These are phyloP conservation scores for Penaeus vannamei DNA, from an alignment of 1,140 invertebrate genomes.

Conservation along the genomic window DNA sequence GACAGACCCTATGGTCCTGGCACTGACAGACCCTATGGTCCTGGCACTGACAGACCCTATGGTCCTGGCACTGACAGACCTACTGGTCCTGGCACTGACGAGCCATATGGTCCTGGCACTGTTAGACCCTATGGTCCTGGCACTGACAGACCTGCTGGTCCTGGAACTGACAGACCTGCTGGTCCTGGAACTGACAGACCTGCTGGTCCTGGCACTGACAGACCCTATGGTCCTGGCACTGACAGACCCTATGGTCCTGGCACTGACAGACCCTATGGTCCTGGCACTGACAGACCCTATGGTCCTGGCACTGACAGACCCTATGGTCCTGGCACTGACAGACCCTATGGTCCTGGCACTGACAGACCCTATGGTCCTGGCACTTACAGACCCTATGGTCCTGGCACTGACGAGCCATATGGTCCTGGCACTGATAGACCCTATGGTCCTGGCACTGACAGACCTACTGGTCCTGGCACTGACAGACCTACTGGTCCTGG, in stretches of 20 bases:
- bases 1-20: neutral
- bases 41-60: neutral
- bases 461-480: neutral
- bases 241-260: neutral
- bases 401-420: slow-evolving; percentile 3
- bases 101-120: too few relatives aligned
- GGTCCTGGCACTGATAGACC: slow-evolving; percentile 27
- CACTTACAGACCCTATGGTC: slow-evolving; percentile 7
- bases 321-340: slow-evolving; percentile 23
- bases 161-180: too few relatives aligned
- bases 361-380: neutral
- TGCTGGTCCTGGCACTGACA: slow-evolving; percentile 20
- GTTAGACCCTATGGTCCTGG: too few relatives aligned
- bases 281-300: slow-evolving; percentile 12
- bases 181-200: too few relatives aligned
- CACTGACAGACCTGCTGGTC: too few relatives aligned
- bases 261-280: neutral
- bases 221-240: slow-evolving; percentile 23
- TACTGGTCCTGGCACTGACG: too few relatives aligned
- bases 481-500: neutral
- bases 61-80: slow-evolving; percentile 20
- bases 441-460: neutral
- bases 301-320: slow-evolving; percentile 32
- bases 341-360: neutral
- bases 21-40: neutral